Conservation (phyloP, 2,113 vertebrate genomes). For the Chauna torquata region DNA sequence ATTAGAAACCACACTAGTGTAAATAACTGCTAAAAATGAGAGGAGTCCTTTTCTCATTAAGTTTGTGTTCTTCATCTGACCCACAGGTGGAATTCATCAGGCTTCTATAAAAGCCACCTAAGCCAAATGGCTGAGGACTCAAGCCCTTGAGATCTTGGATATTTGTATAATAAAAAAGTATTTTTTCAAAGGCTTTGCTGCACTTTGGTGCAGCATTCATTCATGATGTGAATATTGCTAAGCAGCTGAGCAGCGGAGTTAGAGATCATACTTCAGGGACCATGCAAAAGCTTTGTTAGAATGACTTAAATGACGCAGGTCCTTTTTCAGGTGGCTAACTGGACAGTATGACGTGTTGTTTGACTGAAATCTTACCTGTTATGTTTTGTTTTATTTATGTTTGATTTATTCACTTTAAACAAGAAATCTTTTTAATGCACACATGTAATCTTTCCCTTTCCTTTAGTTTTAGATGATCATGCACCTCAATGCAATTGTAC, state of each 20-base stretch:
- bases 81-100: not conserved
- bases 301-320: not conserved
- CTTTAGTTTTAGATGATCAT: constrained; percentile 77
- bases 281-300: not conserved
- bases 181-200: not conserved
- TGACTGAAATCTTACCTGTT: not conserved
- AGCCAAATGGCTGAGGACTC: not conserved
- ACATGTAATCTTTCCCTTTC: not conserved
- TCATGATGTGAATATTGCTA: not conserved
- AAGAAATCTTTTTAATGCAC: not conserved
- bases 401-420: not conserved
- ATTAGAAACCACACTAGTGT: not conserved
- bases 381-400: not conserved
- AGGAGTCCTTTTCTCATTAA: not conserved
- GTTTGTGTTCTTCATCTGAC: not conserved
- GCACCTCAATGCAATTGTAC: constrained; percentile 89
- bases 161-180: not conserved
- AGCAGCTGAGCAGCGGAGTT: not conserved
- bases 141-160: not conserved
- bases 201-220: not conserved
- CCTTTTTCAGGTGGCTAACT: not conserved
- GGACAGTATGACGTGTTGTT: not conserved
- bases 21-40: not conserved
- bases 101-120: not conserved
- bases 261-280: not conserved